Percentiles rank a stretch among this genome's conserved stretches.
Conservation (phyloP, 2,888 invertebrate species). For the Helobdella robusta region DNA sequence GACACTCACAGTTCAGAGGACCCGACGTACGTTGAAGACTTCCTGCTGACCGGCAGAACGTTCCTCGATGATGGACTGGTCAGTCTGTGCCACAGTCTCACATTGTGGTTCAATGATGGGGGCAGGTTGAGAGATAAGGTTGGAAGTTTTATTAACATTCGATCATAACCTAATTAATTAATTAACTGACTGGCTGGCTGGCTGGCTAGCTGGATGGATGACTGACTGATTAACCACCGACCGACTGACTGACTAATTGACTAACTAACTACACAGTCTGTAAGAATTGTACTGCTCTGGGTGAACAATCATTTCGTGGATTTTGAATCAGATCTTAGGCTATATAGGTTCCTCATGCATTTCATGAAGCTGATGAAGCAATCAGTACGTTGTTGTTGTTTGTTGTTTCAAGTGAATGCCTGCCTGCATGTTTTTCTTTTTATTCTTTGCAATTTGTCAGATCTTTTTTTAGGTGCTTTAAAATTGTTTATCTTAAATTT, state of each 20-base stretch:
- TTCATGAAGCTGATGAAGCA: conserved; percentile 76
- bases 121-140: conserved; percentile 8
- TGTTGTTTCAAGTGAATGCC: neutral
- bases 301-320: conserved; percentile 65
- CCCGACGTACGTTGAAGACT: conserved; percentile 97
- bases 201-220: no score
- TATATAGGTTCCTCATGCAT: conserved; percentile 90
- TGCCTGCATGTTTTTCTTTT: no score
- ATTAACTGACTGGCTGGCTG: no score
- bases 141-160: neutral
- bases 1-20: conserved; percentile 71
- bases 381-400: conserved; percentile 51
- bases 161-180: no score
- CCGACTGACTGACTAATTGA: no score
- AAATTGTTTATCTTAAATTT: no score
- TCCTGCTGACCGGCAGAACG: conserved; percentile 87
- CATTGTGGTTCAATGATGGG: neutral
- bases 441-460: no score
- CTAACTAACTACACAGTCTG: no score
- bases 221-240: no score
- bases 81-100: neutral
- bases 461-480: no score
- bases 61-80: conserved; percentile 63
- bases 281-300: conserved; percentile 90
- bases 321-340: conserved; percentile 69